phyloP scores from a whole-genome alignment of 2,888 invertebrate genomes.

The Nomada ruficornis region DNA sequence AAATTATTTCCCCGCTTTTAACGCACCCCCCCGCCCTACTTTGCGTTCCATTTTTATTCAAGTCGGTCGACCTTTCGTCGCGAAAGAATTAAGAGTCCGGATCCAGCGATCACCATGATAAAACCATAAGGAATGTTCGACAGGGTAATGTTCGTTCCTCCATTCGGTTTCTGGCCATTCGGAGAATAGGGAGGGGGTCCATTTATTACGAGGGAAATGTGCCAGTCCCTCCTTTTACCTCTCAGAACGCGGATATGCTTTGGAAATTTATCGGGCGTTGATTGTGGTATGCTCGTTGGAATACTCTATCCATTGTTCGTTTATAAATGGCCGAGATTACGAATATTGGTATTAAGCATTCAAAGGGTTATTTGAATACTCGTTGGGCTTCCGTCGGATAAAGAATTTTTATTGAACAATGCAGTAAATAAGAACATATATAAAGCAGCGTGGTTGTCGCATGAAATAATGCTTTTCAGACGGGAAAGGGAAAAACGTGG shows the following conservation, averaged over 20 bases:
- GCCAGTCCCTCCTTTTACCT: background rate
- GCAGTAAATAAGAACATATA: background rate
- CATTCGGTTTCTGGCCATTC: conserved; percentile 9
- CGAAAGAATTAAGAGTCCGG: conserved; percentile 3
- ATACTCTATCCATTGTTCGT: background rate
- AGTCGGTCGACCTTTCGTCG: background rate
- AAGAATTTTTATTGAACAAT: background rate
- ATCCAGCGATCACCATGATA: conserved; percentile 5
- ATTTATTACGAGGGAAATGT: conserved; percentile 29
- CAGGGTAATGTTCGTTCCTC: conserved; percentile 1
- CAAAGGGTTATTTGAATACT: background rate
- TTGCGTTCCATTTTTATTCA: background rate
- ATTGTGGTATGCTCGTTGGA: conserved; percentile 19
- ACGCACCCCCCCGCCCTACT: background rate
- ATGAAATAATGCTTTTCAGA: background rate
- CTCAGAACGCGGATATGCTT: background rate
- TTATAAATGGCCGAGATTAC: conserved; percentile 9
- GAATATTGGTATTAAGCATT: conserved; percentile 20
- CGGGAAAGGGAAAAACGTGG: background rate
- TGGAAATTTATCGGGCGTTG: conserved; percentile 19
- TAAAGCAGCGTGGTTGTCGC: background rate
- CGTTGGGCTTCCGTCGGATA: background rate
- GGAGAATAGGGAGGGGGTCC: background rate
- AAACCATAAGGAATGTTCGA: conserved; percentile 30
- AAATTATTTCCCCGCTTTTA: background rate